These are phyloP conservation scores for Bedellia somnulentella DNA, from an alignment of 2,888 invertebrate genomes.

Conservation along the genomic window DNA sequence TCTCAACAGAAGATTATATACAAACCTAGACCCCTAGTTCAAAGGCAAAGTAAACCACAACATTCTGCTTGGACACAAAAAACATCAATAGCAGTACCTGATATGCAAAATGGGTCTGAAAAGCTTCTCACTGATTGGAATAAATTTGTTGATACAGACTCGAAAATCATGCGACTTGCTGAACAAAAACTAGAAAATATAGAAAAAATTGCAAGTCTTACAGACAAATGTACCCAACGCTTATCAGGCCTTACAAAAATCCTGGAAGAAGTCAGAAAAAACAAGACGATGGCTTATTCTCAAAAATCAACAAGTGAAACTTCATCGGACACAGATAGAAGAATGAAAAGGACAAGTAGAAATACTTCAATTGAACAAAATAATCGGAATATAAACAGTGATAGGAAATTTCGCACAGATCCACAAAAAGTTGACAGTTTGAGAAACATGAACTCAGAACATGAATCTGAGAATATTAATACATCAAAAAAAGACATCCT, in stretches of 20 bases:
- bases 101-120: no score
- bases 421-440: no score
- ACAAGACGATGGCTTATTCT: slow-evolving; percentile 39
- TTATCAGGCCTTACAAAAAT: slow-evolving; percentile 47
- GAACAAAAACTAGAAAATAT: slow-evolving; percentile 48
- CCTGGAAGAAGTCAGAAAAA: slow-evolving; percentile 46
- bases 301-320: slow-evolving; percentile 36
- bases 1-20: no score
- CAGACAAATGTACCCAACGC: slow-evolving; percentile 48
- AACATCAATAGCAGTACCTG: background rate
- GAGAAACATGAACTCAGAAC: no score
- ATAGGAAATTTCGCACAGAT: no score
- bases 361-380: no score
- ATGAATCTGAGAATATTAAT: no score
- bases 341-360: slow-evolving; percentile 5
- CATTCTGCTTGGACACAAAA: background rate
- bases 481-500: no score
- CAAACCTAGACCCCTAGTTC: no score
- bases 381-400: no score
- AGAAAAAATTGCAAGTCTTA: slow-evolving; percentile 50
- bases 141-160: slow-evolving; percentile 20
- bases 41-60: no score
- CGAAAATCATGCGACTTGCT: slow-evolving; percentile 34
- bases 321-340: slow-evolving; percentile 35
- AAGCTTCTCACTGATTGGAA: no score